phyloP scores from a whole-genome alignment of 2,797 vertebrate genomes.

The Platyrinchus mystaceus region DNA sequence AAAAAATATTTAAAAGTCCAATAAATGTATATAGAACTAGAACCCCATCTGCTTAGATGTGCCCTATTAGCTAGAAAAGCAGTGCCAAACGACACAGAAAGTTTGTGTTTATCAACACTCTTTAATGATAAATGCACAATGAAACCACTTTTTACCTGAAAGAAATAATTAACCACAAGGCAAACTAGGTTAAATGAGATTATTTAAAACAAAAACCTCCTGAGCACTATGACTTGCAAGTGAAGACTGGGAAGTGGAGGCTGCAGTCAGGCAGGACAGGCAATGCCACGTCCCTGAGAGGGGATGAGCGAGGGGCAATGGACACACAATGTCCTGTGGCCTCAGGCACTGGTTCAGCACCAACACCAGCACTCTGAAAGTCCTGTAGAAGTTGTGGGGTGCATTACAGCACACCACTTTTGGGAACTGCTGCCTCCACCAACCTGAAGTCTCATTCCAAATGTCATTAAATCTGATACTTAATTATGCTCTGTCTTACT shows the following conservation, averaged over 20 bases:
- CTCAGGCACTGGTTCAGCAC: accelerated
- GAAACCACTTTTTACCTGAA: background rate
- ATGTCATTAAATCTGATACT: background rate
- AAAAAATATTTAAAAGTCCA: background rate
- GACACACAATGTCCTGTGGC: accelerated
- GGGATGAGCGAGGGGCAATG: accelerated
- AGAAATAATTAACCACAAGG: background rate
- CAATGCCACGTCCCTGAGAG: accelerated
- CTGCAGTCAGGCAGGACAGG: accelerated
- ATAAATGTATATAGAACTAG: background rate
- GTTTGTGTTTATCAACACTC: background rate
- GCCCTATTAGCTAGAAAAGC: background rate
- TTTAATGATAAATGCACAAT: background rate
- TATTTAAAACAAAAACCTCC: background rate
- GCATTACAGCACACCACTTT: background rate
- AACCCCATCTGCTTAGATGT: background rate
- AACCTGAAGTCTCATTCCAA: background rate
- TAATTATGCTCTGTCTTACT: background rate
- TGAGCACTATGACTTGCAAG: background rate
- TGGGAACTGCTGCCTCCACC: background rate
- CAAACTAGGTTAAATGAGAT: background rate
- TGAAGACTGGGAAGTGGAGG: background rate
- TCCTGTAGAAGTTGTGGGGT: background rate
- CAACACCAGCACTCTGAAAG: accelerated
- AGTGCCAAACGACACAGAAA: background rate